Evolutionary conservation across 2,113 vertebrate genomes (phyloP), one percentile per base, ranked within the genome.

Genomic region (Bombycilla garrulus): DNA sequence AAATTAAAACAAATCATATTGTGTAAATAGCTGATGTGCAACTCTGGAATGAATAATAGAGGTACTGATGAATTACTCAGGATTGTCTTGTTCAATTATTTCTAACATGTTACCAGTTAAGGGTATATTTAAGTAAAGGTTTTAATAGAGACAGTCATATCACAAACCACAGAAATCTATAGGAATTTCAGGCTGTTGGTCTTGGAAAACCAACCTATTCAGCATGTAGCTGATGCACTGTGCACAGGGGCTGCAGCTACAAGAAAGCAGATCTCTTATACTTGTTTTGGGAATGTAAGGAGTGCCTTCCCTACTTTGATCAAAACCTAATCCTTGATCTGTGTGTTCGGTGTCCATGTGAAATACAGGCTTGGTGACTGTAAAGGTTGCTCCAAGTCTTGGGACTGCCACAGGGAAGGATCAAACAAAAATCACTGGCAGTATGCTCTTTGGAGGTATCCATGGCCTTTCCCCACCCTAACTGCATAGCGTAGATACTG

Each of bases 1-100:
- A 97, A 86, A 96, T 73, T 96, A 97, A 96, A 96, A 94, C 90
- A 97, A 96, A 95, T 96, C 71, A 95, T 71, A 91, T 87, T 93
- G 89, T 91, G 71, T 88, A 95, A 94, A 96, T 93, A 95, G 54
- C 77, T 96, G 83, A 60, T 90, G 81, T 81, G 79, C 40, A 84
- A 58, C 76, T 84, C 85, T 86, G 86, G 47, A 71, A 84, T 78
- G 88, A 96, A 92, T 91, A 96, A 95, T 11, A 81, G 64, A 78
- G 21, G 73, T 54, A 45, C 67, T 92, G 66, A 95, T 91, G 83
- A 93, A 88, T 92, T 91, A 74, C 86, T 87, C 72, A 81, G 76
- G 77, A 92, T 47, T 91, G 62, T 67, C 70, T 87, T 91, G 60
- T 82, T 95, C 58, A 91, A 47, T 85, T 93, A 91, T 67, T 93